A percentile compares a stretch with the other conserved stretches of the same genome.
Conservation (phyloP, 1,140 invertebrate species). For the Druon quercuslanigerum region DNA sequence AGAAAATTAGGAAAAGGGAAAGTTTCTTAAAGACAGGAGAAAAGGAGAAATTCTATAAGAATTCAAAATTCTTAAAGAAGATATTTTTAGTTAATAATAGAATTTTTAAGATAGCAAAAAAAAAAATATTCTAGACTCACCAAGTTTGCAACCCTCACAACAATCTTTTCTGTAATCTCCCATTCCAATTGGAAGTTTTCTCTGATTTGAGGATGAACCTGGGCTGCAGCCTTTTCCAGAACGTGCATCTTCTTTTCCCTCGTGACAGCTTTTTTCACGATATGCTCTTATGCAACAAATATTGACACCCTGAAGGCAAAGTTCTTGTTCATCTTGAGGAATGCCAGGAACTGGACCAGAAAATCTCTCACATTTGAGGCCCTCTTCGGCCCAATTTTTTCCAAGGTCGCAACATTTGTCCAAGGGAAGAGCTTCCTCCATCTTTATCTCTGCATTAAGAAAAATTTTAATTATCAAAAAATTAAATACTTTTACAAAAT, state of each 20-base stretch:
- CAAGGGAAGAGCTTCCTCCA: background rate
- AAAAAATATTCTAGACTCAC: conserved; percentile 48
- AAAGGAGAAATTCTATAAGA: no score
- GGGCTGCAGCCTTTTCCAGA: conserved; percentile 67
- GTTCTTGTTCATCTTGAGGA: conserved; percentile 68
- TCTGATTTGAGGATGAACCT: conserved; percentile 34
- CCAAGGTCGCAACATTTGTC: conserved; percentile 75
- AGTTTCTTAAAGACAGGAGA: no score
- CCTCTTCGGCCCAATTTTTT: conserved; percentile 72
- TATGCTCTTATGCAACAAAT: conserved; percentile 75
- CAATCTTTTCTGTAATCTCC: conserved; percentile 75
- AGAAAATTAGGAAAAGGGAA: no score
- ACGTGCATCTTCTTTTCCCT: conserved; percentile 74
- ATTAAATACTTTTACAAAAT: no score
- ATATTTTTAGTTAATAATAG: no score
- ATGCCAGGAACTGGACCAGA: conserved; percentile 72
- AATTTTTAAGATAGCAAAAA: no score
- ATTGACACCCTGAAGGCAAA: conserved; percentile 74
- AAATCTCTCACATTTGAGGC: conserved; percentile 72
- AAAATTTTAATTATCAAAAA: no score
- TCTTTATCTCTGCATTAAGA: background rate
- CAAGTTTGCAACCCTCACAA: conserved; percentile 78
- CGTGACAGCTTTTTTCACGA: conserved; percentile 69
- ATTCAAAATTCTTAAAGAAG: no score
- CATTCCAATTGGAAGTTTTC: conserved; percentile 39